Evolutionary conservation across 2,888 invertebrate genomes (phyloP), one percentile per base, ranked within the genome.

Genomic region (Brenthis daphne): DNA sequence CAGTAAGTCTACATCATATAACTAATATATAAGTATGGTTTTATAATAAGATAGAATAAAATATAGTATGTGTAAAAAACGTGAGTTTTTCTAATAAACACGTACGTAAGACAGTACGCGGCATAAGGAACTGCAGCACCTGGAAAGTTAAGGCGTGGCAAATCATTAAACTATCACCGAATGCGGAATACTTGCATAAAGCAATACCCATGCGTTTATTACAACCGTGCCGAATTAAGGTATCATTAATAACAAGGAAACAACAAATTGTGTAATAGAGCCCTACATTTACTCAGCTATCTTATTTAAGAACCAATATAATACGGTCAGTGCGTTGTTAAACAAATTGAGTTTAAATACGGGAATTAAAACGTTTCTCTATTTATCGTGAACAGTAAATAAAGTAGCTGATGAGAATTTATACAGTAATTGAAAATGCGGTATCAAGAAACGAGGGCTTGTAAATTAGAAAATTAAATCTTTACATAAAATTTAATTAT

Each of bases 271-370:
- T 76, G 78, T 75, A 80, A 80, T 77, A 76, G 74, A 79, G 78
- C 79, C 77, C 77, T 80, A 79, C 77, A 86, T 87, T 85, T 82
- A 77, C 84, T 80, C 80, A 69, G 64, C 80, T 82, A 82, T 84
- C 83, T 79, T 73, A 76, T 78, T 77, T 75, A 71, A 67, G 64
- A 71, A 71, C 67, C 70, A 72, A 70, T 71, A 74, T 74, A 75
- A 75, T 71, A 67, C 65, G 70, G 70, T 68, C 63, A 68, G 67
- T 48, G 70, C 75, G 74, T 74, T 76, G 79, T 81, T 80, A 78
- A 74, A 79, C 82, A 80, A 83, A 80, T 81, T 79, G 74, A 71
- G 77, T 74, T 77, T 76, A 75, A 79, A 77, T 76, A 75, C 68
- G 75, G 68, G 77, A 76, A 82, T 80, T 82, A 78, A 81, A 79